Evolutionary conservation across 2,113 vertebrate genomes (phyloP), one percentile per base, ranked within the genome.

Genomic region (Cochlearius cochlearius): DNA sequence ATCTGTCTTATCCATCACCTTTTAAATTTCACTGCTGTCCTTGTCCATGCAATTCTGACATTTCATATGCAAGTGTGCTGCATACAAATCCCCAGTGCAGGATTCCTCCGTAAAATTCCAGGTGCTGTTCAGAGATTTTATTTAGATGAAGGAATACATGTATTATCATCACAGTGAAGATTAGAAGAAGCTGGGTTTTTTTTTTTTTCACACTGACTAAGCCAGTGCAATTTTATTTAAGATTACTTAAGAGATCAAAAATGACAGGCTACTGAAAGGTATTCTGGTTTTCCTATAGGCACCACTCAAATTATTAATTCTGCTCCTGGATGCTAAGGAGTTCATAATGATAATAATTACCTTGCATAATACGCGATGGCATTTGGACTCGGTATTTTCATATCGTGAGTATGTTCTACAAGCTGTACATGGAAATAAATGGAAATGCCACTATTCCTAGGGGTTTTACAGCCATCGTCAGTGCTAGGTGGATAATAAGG

Each of bases 1-100:
- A 97, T 97, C 95, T 97, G 95, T 95, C 94, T 92, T 78, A 94
- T 58, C 72, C 80, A 47, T 84, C 96, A 92, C 91, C 93, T 93
- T 96, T 96, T 95, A 95, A 87, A 96, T 97, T 97, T 96, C 94
- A 92, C 93, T 96, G 93, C 68, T 86, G 94, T 86, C 80, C 72
- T 94, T 96, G 69, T 85, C 85, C 60, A 77, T 81, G 74, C 80
- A 88, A 50, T 86, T 92, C 86, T 94, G 92, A 59, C 86, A 91
- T 90, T 85, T 87, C 30, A 1, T 84, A 82, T 49, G 45, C 45
- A 72, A 66, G 63, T 0, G 0, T 64, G 58, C 77, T 93, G 95
- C 94, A 93, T 92, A 91, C 87, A 95, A 94, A 95, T 95, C 78
- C 91, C 89, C 38, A 83, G 32, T 36, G 87, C 45, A 87, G 55